A percentile compares a stretch with the other conserved stretches of the same genome.
Conservation (phyloP, 37 sponge, comb jelly and placozoan species). For the Chondrilla cf. caribensis region DNA sequence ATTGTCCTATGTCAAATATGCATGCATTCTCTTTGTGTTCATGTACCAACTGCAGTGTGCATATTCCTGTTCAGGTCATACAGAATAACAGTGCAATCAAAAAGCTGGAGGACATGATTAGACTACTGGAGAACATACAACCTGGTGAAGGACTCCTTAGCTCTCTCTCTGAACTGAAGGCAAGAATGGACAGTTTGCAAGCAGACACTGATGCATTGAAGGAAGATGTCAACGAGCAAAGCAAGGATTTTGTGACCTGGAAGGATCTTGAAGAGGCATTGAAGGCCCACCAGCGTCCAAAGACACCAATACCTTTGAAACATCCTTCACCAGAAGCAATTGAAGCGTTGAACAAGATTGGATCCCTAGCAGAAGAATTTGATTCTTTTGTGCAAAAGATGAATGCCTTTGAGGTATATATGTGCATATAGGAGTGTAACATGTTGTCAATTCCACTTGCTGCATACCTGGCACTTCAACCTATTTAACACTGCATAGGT, state of each 20-base stretch:
- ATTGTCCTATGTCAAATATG: background rate
- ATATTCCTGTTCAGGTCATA: slow-evolving; percentile 11
- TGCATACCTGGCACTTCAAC: too few relatives aligned
- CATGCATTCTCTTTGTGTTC: background rate
- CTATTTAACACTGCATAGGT: slow-evolving; percentile 6
- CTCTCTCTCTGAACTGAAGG: slow-evolving; percentile 32
- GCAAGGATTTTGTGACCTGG: slow-evolving; percentile 41
- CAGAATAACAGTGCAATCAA: background rate
- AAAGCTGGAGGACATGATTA: slow-evolving; percentile 35
- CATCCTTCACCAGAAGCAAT: slow-evolving; percentile 49
- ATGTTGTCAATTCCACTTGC: too few relatives aligned
- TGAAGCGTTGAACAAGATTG: slow-evolving; percentile 41
- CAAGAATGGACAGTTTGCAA: slow-evolving; percentile 22
- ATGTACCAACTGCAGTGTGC: background rate
- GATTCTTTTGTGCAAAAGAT: slow-evolving; percentile 19
- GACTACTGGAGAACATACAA: slow-evolving; percentile 44
- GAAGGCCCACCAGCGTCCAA: slow-evolving; percentile 31
- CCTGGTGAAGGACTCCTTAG: slow-evolving; percentile 31
- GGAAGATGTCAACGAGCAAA: background rate
- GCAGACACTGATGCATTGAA: slow-evolving; percentile 20
- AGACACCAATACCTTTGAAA: slow-evolving; percentile 24
- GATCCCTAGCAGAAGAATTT: slow-evolving; percentile 41
- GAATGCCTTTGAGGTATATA: slow-evolving; percentile 33
- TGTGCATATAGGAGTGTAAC: too few relatives aligned
- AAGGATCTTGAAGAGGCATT: slow-evolving; percentile 45